Percentiles rank a stretch among this genome's conserved stretches.
phyloP scores from a whole-genome alignment of 92 coral and sea anemone species.

The Ricordea florida region DNA sequence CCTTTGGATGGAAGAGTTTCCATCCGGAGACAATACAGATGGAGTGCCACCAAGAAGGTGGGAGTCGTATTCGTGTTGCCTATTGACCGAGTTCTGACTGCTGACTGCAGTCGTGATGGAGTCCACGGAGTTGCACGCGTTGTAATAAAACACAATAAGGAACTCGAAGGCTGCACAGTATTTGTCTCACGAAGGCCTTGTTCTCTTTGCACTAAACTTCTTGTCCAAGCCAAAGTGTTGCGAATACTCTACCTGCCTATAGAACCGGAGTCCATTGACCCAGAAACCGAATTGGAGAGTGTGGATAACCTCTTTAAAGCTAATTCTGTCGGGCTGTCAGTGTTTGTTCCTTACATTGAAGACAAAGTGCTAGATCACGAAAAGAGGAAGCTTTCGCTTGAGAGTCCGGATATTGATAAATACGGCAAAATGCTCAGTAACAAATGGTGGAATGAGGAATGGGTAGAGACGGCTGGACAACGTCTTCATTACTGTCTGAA shows the following conservation, averaged over 20 bases:
- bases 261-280: constrained; percentile 44
- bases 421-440: no score
- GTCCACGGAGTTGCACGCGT: constrained; percentile 61
- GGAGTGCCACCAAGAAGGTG: constrained; percentile 41
- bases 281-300: constrained; percentile 1
- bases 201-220: constrained; percentile 64
- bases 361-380: constrained; percentile 3
- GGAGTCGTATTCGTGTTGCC: constrained; percentile 67
- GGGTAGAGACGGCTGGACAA: no score
- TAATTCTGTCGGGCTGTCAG: constrained; percentile 58
- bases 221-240: constrained; percentile 62
- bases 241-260: constrained; percentile 64
- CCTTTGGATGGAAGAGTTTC: constrained; percentile 55
- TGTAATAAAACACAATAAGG: constrained; percentile 42
- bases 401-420: no score
- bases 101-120: constrained; percentile 63
- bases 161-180: constrained; percentile 37
- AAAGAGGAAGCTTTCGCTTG: constrained; percentile 5
- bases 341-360: constrained; percentile 43
- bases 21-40: not conserved
- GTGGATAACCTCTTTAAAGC: constrained; percentile 61
- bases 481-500: no score
- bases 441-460: no score
- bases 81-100: constrained; percentile 47
- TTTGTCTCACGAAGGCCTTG: constrained; percentile 73